Base-by-base conservation (phyloP, 2,888 invertebrate species). In the Lochmaea capreae region DNA sequence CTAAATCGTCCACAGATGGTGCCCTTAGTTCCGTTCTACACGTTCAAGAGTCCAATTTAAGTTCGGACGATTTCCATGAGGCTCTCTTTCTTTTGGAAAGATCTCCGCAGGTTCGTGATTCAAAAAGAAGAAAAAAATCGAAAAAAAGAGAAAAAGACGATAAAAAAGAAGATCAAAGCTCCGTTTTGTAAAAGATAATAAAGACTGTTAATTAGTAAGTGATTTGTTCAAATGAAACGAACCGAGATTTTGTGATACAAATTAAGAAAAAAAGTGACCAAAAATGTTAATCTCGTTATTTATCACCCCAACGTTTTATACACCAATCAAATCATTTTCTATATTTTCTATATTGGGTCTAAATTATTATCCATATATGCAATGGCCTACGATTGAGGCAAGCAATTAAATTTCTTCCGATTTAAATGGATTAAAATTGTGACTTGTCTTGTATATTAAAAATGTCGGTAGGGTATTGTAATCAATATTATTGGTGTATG, bases 61-160 rank as follows among this genome's bases (percentile, higher is more conserved):
- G 89, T 81, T 89, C 90, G 6, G 90, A 90, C 80, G 89, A 90
- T 82, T 90, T 90, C 80, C 90, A 90, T 81, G 90, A 90, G 82
- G 89, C 90, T 26, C 84, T 90, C 26, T 90, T 90, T 78, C 85
- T 90, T 39, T 81, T 89, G 69, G 89, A 89, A 79, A 84, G 89
- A 72, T 89, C 89, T 12, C 89, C 90, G 3, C 89, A 89, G 79
- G 87, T 87, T 11, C 83, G 88, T 61, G 88, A 88, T 75, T 88
- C 89, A 0, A 88, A 88, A 81, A 82, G 89, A 66, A 81, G 88
- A 42, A 88, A 88, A 76, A 87, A 88, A 79, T 87, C 88, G 22
- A 88, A 88, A 78, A 88, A 88, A 78, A 87, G 88, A 77, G 88
- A 88, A 22, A 85, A 84, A 76, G 87, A 87, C 12, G 85, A 85